Percentiles rank a stretch among this genome's conserved stretches.
phyloP scores from a whole-genome alignment of 2,113 vertebrate species.

The Ophthalmolycus amberensis region DNA sequence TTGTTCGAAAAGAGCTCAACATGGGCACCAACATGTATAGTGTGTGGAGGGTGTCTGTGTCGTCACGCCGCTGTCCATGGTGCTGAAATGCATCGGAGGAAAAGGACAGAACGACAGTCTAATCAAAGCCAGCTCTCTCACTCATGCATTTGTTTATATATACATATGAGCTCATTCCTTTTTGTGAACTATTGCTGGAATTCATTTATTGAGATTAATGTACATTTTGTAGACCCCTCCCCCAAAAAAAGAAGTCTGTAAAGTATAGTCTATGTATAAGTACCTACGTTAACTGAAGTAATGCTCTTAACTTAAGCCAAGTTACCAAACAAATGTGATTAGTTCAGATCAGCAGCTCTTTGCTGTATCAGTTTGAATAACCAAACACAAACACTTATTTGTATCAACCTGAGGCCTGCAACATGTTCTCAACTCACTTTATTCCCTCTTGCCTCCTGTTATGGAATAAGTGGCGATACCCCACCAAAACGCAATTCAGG shows the following conservation, averaged over 20 bases:
- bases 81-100: too few species aligned
- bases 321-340: background rate
- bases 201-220: too few species aligned
- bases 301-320: background rate
- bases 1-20: background rate
- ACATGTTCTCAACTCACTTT: background rate
- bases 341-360: background rate
- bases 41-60: background rate
- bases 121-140: too few species aligned
- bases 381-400: background rate
- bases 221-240: too few species aligned
- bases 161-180: too few species aligned
- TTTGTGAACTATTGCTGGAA: too few species aligned
- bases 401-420: background rate
- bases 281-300: background rate
- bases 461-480: conserved; percentile 30
- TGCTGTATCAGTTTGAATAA: background rate
- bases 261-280: too few species aligned
- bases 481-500: conserved; percentile 12
- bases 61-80: background rate
- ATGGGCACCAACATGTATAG: background rate
- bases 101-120: too few species aligned
- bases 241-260: too few species aligned
- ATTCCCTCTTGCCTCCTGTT: conserved; percentile 9
- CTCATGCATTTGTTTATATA: too few species aligned